A percentile compares a stretch with the other conserved stretches of the same genome.
phyloP scores from a whole-genome alignment of 2,797 vertebrate genomes.

The Sphenopsis melanotis region DNA sequence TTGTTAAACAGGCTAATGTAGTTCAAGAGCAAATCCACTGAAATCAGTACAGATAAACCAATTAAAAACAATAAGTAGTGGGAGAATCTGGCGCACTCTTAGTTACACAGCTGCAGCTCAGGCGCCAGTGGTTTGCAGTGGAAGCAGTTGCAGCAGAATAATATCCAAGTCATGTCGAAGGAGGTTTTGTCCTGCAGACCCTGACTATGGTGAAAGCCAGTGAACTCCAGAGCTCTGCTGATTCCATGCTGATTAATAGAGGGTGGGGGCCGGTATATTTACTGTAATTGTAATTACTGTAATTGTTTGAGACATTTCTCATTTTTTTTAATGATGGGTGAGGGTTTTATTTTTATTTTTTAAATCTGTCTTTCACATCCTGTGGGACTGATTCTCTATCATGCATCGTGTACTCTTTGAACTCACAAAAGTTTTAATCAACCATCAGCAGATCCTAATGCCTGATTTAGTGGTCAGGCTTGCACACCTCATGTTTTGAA shows the following conservation, averaged over 20 bases:
- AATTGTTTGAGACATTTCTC: not conserved
- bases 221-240: not conserved
- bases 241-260: not conserved
- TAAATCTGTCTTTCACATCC: not conserved
- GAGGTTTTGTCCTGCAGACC: not conserved
- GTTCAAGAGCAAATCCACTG: conserved; percentile 21
- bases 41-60: conserved; percentile 30
- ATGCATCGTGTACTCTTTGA: not conserved
- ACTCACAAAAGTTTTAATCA: not conserved
- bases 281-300: not conserved
- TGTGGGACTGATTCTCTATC: not conserved
- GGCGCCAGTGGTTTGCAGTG: not conserved
- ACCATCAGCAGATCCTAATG: not conserved
- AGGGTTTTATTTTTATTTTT: not conserved
- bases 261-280: not conserved
- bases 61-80: conserved; percentile 2
- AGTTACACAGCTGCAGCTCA: not conserved
- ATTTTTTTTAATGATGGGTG: not conserved
- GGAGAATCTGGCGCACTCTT: conserved; percentile 6
- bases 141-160: not conserved
- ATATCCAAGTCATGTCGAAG: not conserved
- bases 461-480: not conserved
- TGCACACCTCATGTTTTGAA: not conserved
- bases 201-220: not conserved
- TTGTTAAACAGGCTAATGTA: conserved; percentile 1